These are phyloP conservation scores for Rhodinocichla rosea DNA, from an alignment of 2,113 vertebrate species.

Conservation along the genomic window DNA sequence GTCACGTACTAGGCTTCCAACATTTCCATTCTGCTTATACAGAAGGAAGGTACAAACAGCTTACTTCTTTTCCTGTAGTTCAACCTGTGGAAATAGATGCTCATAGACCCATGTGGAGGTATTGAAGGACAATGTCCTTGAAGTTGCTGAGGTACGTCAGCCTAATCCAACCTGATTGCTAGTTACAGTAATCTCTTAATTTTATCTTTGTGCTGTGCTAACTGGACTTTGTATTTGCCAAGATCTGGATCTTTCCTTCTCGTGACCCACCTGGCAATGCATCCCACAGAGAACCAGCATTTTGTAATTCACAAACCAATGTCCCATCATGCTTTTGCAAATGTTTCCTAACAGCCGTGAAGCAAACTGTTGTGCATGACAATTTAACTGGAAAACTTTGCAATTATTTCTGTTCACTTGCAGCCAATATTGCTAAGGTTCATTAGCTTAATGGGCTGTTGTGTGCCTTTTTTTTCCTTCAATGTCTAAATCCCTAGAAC, in stretches of 20 bases:
- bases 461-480: not conserved
- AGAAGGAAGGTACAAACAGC: not conserved
- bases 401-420: slow-evolving; percentile 31
- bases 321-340: not conserved
- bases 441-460: slow-evolving; percentile 31
- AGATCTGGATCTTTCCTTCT: not conserved
- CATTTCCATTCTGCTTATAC: not conserved
- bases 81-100: not conserved
- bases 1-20: not conserved
- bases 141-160: not conserved
- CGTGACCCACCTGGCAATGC: not conserved
- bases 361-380: not conserved
- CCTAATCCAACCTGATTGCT: not conserved
- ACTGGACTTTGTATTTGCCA: not conserved
- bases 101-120: not conserved
- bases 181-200: not conserved
- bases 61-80: not conserved
- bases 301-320: not conserved
- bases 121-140: not conserved
- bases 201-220: not conserved
- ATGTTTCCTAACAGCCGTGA: not conserved
- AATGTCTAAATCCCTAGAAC: not conserved
- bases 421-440: not conserved
- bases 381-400: slow-evolving; percentile 34
- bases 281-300: not conserved